Base-by-base conservation (phyloP, 2,113 vertebrate species). In the Odontesthes bonariensis region DNA sequence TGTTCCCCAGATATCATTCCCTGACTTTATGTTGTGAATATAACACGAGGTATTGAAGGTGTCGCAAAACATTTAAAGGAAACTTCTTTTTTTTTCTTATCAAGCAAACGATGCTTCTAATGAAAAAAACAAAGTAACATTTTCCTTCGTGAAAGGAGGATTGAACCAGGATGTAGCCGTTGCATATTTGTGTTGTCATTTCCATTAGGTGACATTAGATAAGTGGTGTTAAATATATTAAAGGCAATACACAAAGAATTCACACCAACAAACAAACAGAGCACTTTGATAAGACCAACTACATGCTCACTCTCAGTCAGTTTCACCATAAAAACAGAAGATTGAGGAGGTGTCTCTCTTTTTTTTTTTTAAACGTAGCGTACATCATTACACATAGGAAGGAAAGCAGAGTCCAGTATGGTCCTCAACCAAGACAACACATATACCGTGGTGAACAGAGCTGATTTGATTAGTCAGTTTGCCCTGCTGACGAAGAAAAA, bases 311-410 rank as follows among this genome's bases (percentile, higher is more conserved):
- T 56, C 20, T 40, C 49, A 40, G 44, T 77, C 19, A 49, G 58
- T 75, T 69, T 44, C 46, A 53, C 61, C 52, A 57, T 46, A 67
- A 11, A 16, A 11, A 16, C 27, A 27, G 27, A 27, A 65, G 58
- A 16, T 20, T 20, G 65, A 6, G n/a, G 12, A 38, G 57, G 46
- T 23, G 47, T 69, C 35, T 20, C 42, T 64, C 32, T 49, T 38
- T 73, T 68, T 56, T 49, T 38, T 73, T 68, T 56, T 61, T 44
- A 69, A 69, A 84, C n/a, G 71, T 20, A 19, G 17, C 56, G 31
- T 32, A 47, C 59, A 57, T 66, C 44, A 33, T 66, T 6, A 44
- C 2, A 20, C 42, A 56, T 32, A 31, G 52, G 42, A 19, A 46
- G 12, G 23, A 46, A 58, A 12, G 31, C 8, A 9, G 31, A 38